Percentiles rank a stretch among this genome's conserved stretches.
phyloP scores from a whole-genome alignment of 2,888 invertebrate genomes.

The Hirtodrosophila trivittata region DNA sequence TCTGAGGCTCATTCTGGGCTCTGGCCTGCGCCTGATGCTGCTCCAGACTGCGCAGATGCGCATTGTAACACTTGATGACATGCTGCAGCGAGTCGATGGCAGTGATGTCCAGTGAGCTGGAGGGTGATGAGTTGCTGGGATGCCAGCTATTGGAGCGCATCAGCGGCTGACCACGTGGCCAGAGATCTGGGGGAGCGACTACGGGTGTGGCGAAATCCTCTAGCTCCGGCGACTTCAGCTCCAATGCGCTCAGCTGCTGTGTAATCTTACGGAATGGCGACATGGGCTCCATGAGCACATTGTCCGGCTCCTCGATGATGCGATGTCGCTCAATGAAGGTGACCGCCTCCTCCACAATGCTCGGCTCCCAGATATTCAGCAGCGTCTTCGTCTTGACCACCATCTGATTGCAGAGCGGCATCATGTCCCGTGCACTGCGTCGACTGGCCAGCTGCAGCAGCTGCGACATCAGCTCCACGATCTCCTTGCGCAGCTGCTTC shows the following conservation, averaged over 20 bases:
- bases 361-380: slow-evolving; percentile 93
- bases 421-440: slow-evolving; percentile 89
- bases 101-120: slow-evolving; percentile 80
- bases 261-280: slow-evolving; percentile 91
- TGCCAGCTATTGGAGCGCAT: slow-evolving; percentile 81
- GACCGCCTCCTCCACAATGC: slow-evolving; percentile 93
- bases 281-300: slow-evolving; percentile 85
- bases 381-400: slow-evolving; percentile 91
- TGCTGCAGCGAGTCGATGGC: slow-evolving; percentile 82
- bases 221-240: slow-evolving; percentile 89
- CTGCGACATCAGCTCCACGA: slow-evolving; percentile 90
- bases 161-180: slow-evolving; percentile 85
- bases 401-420: slow-evolving; percentile 91
- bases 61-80: slow-evolving; percentile 81
- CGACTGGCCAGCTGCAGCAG: slow-evolving; percentile 90
- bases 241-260: slow-evolving; percentile 89
- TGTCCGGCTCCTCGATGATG: slow-evolving; percentile 84
- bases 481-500: slow-evolving; percentile 90
- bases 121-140: slow-evolving; percentile 72
- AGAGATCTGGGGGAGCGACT: slow-evolving; percentile 87
- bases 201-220: slow-evolving; percentile 89
- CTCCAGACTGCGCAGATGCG: slow-evolving; percentile 71
- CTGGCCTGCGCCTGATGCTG: slow-evolving; percentile 6
- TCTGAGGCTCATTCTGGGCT: background rate
- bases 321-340: slow-evolving; percentile 91